Base-by-base conservation (phyloP, 30 jellyfish, hydroid and myxozoan genomes). In the Rhopilema esculentum region DNA sequence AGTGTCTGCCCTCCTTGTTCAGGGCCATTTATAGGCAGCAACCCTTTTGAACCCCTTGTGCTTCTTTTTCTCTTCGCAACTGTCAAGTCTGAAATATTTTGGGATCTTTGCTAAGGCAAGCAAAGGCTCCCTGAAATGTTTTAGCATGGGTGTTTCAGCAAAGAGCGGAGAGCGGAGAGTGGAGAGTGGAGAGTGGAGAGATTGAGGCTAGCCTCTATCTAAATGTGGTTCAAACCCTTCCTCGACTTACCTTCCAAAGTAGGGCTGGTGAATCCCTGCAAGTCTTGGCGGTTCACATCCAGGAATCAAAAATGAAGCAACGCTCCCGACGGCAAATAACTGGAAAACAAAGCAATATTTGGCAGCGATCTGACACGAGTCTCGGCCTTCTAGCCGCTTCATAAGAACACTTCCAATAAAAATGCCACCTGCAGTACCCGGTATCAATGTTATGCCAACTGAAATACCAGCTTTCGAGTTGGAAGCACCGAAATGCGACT, bases 381-480 rank as follows among this genome's bases (percentile, higher is more conserved):
- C 95, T 28, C 75, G 26, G 33, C 89, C 97, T 67, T 90, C 79
- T 27, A 95, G 88, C 69, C 97, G 68, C 74, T 89, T 85, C 97
- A 95, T 95, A 32, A 95, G 88, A 25, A 89, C 80, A 72, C 99
- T 95, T 18, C 99, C 99, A 61, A 95, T 69, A 73, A 95, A 86
- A 21, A 95, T 95, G 78, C 99, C 99, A 0, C 97, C 97, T 9
- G 99, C 97, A 0, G 99, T 95, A 33, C 99, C 99, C 18, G 99
- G 99, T 26, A 95, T 95, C 74, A 95, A 61, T 18, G 97, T 87
- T 1, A 91, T 79, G 22, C 99, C 99, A n/a, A 97, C 95, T 4
- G 99, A 97, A 61, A 95, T 85, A 16, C 99, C 99, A 26, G 99
- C 99, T n/a, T 80, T 52, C 75, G 96, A 84, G 30, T 96, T 95